Percentiles rank a stretch among this genome's conserved stretches.
Conservation (phyloP, 2,888 invertebrate genomes). For the Andricus quercusramuli region DNA sequence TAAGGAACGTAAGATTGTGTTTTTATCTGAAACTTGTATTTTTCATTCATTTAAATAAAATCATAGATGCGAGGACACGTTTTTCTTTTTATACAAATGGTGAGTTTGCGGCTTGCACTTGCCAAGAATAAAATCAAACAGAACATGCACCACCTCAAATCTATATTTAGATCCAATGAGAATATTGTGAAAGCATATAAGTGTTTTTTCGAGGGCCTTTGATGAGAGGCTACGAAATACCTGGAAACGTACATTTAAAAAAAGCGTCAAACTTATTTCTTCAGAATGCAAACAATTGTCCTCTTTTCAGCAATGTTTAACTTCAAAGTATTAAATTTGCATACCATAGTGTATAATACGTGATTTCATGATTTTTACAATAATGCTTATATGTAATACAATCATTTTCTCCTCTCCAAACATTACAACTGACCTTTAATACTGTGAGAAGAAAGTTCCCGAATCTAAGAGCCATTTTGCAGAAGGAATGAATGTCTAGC, state of each 20-base stretch:
- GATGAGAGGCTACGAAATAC: background rate
- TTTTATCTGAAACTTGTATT: background rate
- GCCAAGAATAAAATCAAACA: conserved; percentile 1
- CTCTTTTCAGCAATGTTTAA: background rate
- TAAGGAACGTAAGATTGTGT: background rate
- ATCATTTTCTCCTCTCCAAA: background rate
- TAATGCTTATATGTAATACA: too few relatives aligned
- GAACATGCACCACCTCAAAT: background rate
- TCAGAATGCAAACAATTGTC: background rate
- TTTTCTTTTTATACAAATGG: background rate
- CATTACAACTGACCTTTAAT: background rate
- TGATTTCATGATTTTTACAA: too few relatives aligned
- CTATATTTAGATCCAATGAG: conserved; percentile 1
- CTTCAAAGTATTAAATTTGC: background rate
- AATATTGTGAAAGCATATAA: background rate
- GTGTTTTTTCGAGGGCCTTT: background rate
- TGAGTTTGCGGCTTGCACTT: background rate
- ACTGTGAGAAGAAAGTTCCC: background rate
- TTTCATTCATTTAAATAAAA: background rate
- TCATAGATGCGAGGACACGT: background rate
- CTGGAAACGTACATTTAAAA: background rate
- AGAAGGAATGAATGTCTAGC: background rate
- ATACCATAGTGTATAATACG: too few relatives aligned
- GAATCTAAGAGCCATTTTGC: background rate
- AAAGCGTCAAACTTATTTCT: background rate